Conservation (phyloP, 1,140 invertebrate genomes). For the Penaeus japonicus region DNA sequence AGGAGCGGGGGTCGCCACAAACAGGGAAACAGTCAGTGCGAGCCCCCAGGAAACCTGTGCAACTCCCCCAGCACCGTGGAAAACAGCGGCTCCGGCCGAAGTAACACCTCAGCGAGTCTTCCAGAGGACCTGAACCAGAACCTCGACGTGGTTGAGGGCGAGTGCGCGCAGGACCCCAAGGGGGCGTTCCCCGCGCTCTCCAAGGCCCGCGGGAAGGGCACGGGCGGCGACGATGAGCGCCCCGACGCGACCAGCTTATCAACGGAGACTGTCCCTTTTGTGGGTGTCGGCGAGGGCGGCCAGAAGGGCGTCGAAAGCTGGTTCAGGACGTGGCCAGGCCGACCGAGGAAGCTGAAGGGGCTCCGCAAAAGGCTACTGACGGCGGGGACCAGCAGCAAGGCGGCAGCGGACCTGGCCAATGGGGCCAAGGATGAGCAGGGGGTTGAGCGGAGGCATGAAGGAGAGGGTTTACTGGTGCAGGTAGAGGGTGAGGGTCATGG, state of each 20-base stretch:
- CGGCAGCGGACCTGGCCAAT: neutral
- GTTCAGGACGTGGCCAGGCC: constrained; percentile 43
- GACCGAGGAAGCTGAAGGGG: constrained; percentile 33
- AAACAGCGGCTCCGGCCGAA: neutral
- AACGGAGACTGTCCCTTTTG: neutral
- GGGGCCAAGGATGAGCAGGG: neutral
- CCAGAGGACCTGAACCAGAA: constrained; percentile 47
- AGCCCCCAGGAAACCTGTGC: neutral
- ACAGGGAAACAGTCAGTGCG: neutral
- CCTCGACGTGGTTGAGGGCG: neutral
- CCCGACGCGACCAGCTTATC: no score
- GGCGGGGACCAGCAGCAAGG: constrained; percentile 8
- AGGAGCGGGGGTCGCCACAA: constrained; percentile 24
- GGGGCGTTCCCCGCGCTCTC: no score
- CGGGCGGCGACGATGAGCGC: no score
- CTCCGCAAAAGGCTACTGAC: constrained; percentile 33
- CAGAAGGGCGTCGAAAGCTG: constrained; percentile 16
- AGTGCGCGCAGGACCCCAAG: neutral
- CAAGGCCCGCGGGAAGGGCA: no score
- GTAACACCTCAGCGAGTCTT: constrained; percentile 42
- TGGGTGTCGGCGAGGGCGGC: neutral
- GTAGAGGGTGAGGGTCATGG: neutral
- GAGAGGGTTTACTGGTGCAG: neutral
- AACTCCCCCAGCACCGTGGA: no score
- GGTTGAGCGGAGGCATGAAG: neutral